phyloP scores from a whole-genome alignment of 1,140 invertebrate species.

The Heterodera schachtii region DNA sequence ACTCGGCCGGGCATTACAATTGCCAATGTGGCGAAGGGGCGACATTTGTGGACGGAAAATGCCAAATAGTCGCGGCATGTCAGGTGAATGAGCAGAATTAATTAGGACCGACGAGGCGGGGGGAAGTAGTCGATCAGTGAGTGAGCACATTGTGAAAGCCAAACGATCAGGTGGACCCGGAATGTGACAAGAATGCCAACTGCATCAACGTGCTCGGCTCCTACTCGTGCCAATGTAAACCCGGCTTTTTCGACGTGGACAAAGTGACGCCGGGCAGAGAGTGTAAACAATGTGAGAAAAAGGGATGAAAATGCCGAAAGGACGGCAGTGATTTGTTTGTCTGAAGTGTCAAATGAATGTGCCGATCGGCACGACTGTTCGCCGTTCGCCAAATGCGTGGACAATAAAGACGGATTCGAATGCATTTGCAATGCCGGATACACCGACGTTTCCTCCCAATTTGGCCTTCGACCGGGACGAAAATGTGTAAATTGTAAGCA shows the following conservation, averaged over 20 bases:
- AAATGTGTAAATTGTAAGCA: conserved; percentile 58
- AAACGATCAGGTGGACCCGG: conserved; percentile 28
- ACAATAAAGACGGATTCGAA: conserved; percentile 63
- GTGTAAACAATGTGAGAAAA: conserved; percentile 62
- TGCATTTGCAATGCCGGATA: conserved; percentile 66
- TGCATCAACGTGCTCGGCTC: conserved; percentile 62
- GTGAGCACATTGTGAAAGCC: not conserved
- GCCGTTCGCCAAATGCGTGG: conserved; percentile 65
- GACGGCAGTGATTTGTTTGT: not conserved
- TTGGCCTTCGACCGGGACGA: conserved; percentile 58
- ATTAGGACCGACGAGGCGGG: too few species aligned
- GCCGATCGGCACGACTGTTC: conserved; percentile 61
- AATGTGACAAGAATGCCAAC: conserved; percentile 63
- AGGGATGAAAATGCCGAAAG: not conserved
- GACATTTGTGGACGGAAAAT: conserved; percentile 16
- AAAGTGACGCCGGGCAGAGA: conserved; percentile 55
- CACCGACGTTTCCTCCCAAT: conserved; percentile 61
- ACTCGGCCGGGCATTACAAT: not conserved
- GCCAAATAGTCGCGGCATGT: conserved; percentile 27
- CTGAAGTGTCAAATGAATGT: conserved; percentile 64
- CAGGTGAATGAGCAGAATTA: not conserved
- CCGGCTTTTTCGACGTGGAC: conserved; percentile 61
- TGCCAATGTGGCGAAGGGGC: conserved; percentile 27
- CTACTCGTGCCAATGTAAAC: conserved; percentile 62
- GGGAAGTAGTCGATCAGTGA: too few species aligned